Conservation (phyloP, 2,888 invertebrate genomes). For the Drosophila conformis region DNA sequence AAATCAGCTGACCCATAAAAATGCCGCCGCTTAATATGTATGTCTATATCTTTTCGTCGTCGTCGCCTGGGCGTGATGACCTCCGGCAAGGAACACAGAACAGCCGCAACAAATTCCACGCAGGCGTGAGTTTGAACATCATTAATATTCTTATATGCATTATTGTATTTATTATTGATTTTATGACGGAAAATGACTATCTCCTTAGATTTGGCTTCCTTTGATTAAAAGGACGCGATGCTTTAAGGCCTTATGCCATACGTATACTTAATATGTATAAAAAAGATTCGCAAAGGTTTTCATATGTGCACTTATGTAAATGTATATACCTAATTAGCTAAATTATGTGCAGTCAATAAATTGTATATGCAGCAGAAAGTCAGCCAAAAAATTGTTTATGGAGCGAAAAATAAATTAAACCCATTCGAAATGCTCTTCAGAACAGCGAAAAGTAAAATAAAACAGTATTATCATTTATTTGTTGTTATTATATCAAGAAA, state of each 20-base stretch:
- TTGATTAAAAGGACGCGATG: slow-evolving; percentile 29
- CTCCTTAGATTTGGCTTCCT: slow-evolving; percentile 13
- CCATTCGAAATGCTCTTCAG: slow-evolving; percentile 18
- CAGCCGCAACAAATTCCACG: slow-evolving; percentile 50
- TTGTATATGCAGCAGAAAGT: slow-evolving; percentile 34
- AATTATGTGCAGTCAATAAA: slow-evolving; percentile 53
- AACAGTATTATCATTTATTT: not conserved
- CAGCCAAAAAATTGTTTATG: slow-evolving; percentile 14
- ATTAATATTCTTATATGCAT: slow-evolving; percentile 60
- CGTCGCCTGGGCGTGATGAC: slow-evolving; percentile 41
- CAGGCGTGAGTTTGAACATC: slow-evolving; percentile 44
- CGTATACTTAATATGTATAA: slow-evolving; percentile 35
- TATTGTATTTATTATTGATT: slow-evolving; percentile 70
- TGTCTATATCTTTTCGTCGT: slow-evolving; percentile 39
- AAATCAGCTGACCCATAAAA: slow-evolving; percentile 60
- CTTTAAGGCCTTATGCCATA: slow-evolving; percentile 28
- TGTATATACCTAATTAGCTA: slow-evolving; percentile 55
- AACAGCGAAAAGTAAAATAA: not conserved
- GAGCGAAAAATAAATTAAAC: slow-evolving; percentile 5
- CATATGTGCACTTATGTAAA: slow-evolving; percentile 50
- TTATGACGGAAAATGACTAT: slow-evolving; percentile 40
- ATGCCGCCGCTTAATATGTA: slow-evolving; percentile 44
- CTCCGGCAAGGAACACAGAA: slow-evolving; percentile 22
- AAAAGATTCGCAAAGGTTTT: slow-evolving; percentile 20
- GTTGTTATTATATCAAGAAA: not conserved